Percentiles rank a stretch among this genome's conserved stretches.
Conservation (phyloP, 2,888 invertebrate genomes). For the Andrena chrysosceles region DNA sequence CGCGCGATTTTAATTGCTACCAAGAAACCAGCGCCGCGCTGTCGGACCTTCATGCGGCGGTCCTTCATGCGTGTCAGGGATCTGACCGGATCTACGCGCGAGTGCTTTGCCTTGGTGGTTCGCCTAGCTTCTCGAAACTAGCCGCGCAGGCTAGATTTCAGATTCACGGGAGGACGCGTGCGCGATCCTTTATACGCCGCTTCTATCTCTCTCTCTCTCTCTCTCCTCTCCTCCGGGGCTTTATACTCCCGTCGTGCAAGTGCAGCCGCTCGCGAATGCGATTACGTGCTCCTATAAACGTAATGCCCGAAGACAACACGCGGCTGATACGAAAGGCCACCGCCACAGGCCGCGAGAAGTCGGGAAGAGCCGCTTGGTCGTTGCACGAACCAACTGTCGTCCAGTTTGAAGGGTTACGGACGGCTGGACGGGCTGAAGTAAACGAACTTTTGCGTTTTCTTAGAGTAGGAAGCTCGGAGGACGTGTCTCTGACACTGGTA, state of each 20-base stretch:
- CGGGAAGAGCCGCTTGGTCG: conserved; percentile 12
- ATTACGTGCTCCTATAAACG: conserved; percentile 70
- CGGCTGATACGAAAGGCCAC: conserved; percentile 29
- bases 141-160: conserved; percentile 62
- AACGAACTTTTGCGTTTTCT: too few relatives aligned
- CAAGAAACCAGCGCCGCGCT: conserved; percentile 52
- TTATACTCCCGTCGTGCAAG: conserved; percentile 70
- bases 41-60: conserved; percentile 37
- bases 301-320: conserved; percentile 30
- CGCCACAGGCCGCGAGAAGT: conserved; percentile 32
- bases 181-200: conserved; percentile 66
- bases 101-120: conserved; percentile 25
- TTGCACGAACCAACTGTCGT: neutral
- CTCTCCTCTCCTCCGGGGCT: conserved; percentile 43
- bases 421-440: conserved; percentile 42
- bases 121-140: conserved; percentile 45
- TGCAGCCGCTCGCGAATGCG: conserved; percentile 64
- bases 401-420: conserved; percentile 30
- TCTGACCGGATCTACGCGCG: conserved; percentile 54
- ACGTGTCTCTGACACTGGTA: too few relatives aligned
- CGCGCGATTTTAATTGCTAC: conserved; percentile 68
- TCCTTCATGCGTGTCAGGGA: conserved; percentile 60
- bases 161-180: conserved; percentile 61
- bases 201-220: conserved; percentile 33
- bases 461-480: too few relatives aligned